A percentile compares a stretch with the other conserved stretches of the same genome.
Conservation (phyloP, 2,888 invertebrate species). For the Encarsia formosa region DNA sequence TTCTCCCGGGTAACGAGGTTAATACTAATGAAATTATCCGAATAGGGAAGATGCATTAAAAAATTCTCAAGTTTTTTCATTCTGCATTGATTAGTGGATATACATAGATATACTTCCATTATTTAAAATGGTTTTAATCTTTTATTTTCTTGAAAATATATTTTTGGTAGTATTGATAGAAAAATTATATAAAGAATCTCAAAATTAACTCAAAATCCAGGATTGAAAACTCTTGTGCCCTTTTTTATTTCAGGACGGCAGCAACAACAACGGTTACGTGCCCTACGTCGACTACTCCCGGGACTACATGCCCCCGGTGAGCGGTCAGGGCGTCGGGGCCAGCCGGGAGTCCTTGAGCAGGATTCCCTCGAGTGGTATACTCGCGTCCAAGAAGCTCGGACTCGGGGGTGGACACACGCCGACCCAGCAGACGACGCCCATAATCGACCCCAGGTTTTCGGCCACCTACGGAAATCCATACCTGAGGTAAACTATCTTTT, state of each 20-base stretch:
- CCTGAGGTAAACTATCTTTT: conserved; percentile 56
- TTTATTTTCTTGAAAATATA: no score
- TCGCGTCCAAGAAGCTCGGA: conserved; percentile 48
- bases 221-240: no score
- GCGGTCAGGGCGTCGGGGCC: conserved; percentile 48
- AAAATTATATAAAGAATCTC: no score
- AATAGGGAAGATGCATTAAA: no score
- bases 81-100: no score
- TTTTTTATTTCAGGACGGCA: conserved; percentile 79
- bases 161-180: no score
- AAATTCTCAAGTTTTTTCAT: no score
- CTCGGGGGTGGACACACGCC: conserved; percentile 42
- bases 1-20: no score
- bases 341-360: conserved; percentile 49
- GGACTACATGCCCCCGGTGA: conserved; percentile 82
- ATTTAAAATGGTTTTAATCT: no score
- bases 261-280: conserved; percentile 80
- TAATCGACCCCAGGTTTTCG: conserved; percentile 79
- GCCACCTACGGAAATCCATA: conserved; percentile 90
- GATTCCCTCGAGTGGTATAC: conserved; percentile 46
- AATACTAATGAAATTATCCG: no score
- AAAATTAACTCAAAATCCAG: no score
- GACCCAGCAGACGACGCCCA: conserved; percentile 45
- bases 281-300: conserved; percentile 85
- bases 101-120: no score